phyloP scores from a whole-genome alignment of 2,113 vertebrate species.

The Alectura lathami region DNA sequence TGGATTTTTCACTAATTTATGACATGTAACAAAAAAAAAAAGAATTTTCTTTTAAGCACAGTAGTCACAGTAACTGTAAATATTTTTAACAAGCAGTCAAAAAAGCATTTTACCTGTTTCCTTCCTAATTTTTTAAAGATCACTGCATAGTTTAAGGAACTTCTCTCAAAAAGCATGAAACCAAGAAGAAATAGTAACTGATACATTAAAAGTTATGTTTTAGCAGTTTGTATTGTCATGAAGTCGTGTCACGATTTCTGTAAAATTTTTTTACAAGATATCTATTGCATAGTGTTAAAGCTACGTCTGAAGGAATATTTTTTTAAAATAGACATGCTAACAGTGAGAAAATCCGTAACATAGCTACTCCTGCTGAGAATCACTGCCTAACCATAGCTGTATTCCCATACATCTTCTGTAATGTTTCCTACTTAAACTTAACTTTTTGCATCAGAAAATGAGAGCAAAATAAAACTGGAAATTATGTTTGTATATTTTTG shows the following conservation, averaged over 20 bases:
- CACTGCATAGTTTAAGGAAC: neutral
- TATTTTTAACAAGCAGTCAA: constrained; percentile 28
- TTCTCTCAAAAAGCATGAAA: neutral
- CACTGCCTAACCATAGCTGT: neutral
- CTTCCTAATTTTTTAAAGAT: constrained; percentile 26
- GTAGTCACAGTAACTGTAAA: constrained; percentile 2
- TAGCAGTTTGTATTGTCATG: neutral
- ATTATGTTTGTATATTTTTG: neutral
- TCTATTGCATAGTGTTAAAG: neutral
- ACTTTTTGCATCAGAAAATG: neutral
- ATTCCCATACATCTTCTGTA: neutral
- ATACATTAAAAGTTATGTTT: neutral
- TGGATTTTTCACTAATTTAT: neutral
- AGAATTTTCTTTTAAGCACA: constrained; percentile 20
- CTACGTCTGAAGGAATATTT: neutral
- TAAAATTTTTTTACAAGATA: neutral
- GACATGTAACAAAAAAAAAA: constrained; percentile 3
- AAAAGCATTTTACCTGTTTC: constrained; percentile 18
- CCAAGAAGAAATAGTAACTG: neutral
- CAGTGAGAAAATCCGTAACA: neutral
- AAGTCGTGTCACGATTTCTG: neutral
- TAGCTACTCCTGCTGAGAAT: neutral
- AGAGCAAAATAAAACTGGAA: neutral
- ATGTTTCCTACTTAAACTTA: neutral
- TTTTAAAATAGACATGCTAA: neutral